Conservation (phyloP, 2,888 invertebrate species). For the Xestia ashworthii region DNA sequence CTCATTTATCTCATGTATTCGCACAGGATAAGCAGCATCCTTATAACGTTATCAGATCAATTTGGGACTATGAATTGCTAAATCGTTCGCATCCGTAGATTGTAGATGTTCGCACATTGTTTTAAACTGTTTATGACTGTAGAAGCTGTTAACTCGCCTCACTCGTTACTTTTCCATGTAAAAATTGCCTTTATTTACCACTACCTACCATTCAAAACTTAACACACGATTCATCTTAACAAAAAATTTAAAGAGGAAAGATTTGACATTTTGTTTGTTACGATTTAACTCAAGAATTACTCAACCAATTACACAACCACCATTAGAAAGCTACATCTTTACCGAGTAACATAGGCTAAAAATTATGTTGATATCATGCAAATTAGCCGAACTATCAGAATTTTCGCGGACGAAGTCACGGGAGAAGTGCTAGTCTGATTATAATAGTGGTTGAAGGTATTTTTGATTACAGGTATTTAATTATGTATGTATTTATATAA, state of each 20-base stretch:
- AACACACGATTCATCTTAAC: neutral
- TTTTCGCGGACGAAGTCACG: too few species aligned
- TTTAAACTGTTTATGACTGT: conserved; percentile 11
- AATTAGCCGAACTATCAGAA: too few species aligned
- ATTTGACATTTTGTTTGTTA: too few species aligned
- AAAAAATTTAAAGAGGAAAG: too few species aligned
- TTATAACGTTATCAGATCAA: conserved; percentile 53
- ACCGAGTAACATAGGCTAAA: too few species aligned
- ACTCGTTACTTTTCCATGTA: neutral
- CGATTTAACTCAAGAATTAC: too few species aligned
- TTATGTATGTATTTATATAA: neutral
- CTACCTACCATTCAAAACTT: neutral
- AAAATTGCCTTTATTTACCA: neutral
- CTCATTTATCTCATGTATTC: conserved; percentile 41
- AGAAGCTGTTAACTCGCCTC: neutral
- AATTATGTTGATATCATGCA: too few species aligned
- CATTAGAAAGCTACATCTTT: too few species aligned
- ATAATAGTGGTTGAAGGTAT: neutral
- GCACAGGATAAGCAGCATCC: conserved; percentile 62
- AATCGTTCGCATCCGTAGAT: conserved; percentile 57
- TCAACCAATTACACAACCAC: too few species aligned
- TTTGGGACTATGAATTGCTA: conserved; percentile 60
- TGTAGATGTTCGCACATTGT: conserved; percentile 39
- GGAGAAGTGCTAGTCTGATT: too few species aligned
- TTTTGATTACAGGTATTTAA: too few species aligned